Percentiles rank a stretch among this genome's conserved stretches.
These are phyloP conservation scores for Cottoperca gobio DNA, from an alignment of 2,797 vertebrate species.

Conservation along the genomic window DNA sequence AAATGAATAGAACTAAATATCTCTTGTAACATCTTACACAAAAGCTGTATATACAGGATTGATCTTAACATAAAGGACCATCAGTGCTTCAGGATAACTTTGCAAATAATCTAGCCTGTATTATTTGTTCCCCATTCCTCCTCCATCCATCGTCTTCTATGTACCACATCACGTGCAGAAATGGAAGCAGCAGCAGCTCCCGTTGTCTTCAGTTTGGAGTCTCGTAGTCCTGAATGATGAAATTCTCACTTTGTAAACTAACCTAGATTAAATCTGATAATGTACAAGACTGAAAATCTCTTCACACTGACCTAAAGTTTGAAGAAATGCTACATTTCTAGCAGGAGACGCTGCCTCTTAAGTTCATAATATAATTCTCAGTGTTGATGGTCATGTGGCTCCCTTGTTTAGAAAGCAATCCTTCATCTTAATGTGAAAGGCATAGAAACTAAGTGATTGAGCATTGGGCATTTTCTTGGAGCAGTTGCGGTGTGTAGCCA, in stretches of 20 bases:
- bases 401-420: constrained; percentile 79
- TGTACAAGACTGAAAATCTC: constrained; percentile 11
- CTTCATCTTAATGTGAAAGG: constrained; percentile 80
- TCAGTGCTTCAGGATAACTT: neutral
- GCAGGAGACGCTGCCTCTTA: constrained; percentile 10
- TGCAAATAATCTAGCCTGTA: constrained; percentile 3
- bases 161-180: constrained; percentile 6
- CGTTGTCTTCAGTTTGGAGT: constrained; percentile 26
- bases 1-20: neutral
- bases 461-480: constrained; percentile 49
- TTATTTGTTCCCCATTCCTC: neutral
- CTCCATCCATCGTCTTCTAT: constrained; percentile 10
- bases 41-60: neutral
- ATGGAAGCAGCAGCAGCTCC: constrained; percentile 14
- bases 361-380: constrained; percentile 1
- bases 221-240: constrained; percentile 11
- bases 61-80: constrained; percentile 9
- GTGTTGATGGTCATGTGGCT: constrained; percentile 64
- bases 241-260: constrained; percentile 32
- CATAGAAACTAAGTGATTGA: constrained; percentile 68
- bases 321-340: constrained; percentile 36
- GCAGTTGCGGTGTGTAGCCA: constrained; percentile 79
- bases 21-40: neutral
- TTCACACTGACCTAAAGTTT: constrained; percentile 26
- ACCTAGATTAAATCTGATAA: constrained; percentile 20